Evolutionary conservation across 2,797 vertebrate species (phyloP).

Genomic region (Brachymystax lenok): DNA sequence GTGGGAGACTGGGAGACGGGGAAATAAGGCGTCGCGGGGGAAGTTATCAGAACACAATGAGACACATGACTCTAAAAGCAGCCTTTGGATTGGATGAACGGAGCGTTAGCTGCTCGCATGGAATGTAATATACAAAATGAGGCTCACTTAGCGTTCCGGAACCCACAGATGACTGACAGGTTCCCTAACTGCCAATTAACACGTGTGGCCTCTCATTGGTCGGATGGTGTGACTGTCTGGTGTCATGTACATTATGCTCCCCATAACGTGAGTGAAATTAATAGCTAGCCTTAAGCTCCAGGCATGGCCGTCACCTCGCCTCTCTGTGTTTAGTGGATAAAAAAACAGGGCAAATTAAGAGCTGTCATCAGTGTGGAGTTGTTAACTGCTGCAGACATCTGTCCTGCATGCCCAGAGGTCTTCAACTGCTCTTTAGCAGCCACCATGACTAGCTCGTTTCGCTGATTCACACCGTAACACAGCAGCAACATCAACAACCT

Average conservation of each 20-base stretch:
- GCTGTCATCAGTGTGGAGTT: not conserved
- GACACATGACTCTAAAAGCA: constrained; percentile 33
- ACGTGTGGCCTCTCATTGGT: constrained; percentile 33
- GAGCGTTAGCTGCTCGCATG: constrained; percentile 35
- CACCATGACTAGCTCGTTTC: not conserved
- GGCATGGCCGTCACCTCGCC: constrained; percentile 1
- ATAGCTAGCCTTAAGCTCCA: constrained; percentile 22
- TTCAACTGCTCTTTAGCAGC: not conserved
- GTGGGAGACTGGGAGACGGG: not conserved
- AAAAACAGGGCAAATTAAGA: not conserved
- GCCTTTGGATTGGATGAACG: constrained; percentile 30
- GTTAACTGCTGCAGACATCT: constrained; percentile 10
- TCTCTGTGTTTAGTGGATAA: not conserved
- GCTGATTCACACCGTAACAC: not conserved
- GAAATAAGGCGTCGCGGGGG: constrained; percentile 8
- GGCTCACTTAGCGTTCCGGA: constrained; percentile 41
- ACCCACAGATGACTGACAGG: constrained; percentile 43
- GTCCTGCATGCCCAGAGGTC: constrained; percentile 1
- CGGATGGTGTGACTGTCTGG: constrained; percentile 45
- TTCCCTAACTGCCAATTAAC: constrained; percentile 55
- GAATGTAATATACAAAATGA: constrained; percentile 47
- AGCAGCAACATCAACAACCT: no score
- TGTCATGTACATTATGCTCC: constrained; percentile 32
- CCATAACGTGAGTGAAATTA: constrained; percentile 36
- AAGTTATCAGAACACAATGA: constrained; percentile 22